Evolutionary conservation across 2,113 vertebrate genomes (phyloP), one percentile per base, ranked within the genome.

Genomic region (Aegotheles bennettii): DNA sequence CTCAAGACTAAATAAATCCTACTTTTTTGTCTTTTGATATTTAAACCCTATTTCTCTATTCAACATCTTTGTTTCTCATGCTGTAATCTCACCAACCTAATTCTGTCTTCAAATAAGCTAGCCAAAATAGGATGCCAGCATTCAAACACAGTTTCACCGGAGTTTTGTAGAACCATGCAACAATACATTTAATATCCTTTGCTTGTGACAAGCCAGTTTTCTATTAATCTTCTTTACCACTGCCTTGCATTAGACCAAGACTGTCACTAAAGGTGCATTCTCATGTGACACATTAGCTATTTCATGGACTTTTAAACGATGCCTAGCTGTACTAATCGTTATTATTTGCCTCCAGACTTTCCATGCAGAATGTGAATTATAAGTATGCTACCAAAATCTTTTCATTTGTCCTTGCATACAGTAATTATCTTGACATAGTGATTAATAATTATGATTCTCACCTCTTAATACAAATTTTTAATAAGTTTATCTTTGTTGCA

Each of bases 301-400:
- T 94, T 94, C 90, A 48, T 18, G 82, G 91, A 69, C 88, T 93
- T 92, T 95, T 92, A 94, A 90, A 82, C 83, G 83, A 12, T 69
- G 70, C 48, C 94, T 95, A 84, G 86, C 76, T 87, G 18, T 89
- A 35, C 74, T 94, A 95, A 94, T 93, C 87, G 40, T 82, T 92
- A 83, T 94, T 94, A 91, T 93, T 95, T 97, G 91, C 77, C 87
- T 94, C 67, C 50, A 36, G 87, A 65, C 87, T 91, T 95, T 77
- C 75, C 35, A 31, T 9, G 16, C 67, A 77, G 51, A 95, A 89
- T 40, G 5, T 15, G 70, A 91, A 43, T 59, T 87, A 0, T 82
- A 89, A 89, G 61, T 87, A 29, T 38, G 63, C 68, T 75, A 76
- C 53, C n/a, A 86, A 92, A 82, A 65, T 63, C 76, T 89, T 69